Percentiles rank a stretch among this genome's conserved stretches.
These are phyloP conservation scores for Xenus cinereus DNA, from an alignment of 2,113 vertebrate species.

Conservation along the genomic window DNA sequence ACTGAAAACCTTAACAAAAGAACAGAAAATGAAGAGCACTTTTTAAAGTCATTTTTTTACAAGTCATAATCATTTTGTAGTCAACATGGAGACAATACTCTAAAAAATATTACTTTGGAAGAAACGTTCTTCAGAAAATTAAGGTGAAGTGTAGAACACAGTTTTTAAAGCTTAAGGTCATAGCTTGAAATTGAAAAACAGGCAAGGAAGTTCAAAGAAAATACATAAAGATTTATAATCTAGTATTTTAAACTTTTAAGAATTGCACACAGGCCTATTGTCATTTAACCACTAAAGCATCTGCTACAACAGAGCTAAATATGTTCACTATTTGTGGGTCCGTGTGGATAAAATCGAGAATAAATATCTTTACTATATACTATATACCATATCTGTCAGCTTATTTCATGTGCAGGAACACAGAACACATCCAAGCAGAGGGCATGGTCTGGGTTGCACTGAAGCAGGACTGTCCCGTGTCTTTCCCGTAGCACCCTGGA, in stretches of 20 bases:
- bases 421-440: background rate
- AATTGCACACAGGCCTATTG: background rate
- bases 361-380: background rate
- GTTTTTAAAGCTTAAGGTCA: background rate
- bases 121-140: background rate
- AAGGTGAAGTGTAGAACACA: background rate
- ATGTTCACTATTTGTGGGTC: background rate
- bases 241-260: background rate
- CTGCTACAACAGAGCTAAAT: background rate
- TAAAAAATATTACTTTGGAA: background rate
- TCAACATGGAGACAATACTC: background rate
- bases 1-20: background rate
- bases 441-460: background rate
- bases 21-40: background rate
- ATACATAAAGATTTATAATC: background rate
- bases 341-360: background rate
- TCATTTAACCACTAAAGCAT: background rate
- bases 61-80: background rate
- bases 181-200: background rate
- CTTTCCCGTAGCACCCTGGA: background rate
- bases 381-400: background rate
- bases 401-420: background rate
- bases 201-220: background rate
- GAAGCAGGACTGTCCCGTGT: background rate
- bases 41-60: background rate